Conservation (phyloP, 2,888 invertebrate genomes). For the Steinernema scapterisci region DNA sequence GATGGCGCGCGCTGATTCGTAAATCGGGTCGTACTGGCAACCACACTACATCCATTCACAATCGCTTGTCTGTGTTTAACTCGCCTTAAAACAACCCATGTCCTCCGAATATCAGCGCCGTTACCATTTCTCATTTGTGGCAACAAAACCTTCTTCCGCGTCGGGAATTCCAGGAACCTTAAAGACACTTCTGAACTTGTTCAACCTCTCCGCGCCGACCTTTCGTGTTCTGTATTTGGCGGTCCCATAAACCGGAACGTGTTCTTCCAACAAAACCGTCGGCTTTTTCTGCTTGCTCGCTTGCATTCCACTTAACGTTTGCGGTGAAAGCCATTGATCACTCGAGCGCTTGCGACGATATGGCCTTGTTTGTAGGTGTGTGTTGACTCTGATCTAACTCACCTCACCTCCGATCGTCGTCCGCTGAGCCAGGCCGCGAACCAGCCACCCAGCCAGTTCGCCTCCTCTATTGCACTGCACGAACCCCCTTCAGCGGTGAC, state of each 20-base stretch:
- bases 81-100: too few relatives aligned
- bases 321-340: slow-evolving; percentile 22
- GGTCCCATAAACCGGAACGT: not conserved
- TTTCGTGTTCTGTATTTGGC: too few relatives aligned
- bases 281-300: not conserved
- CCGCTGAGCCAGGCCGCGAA: not conserved
- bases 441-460: slow-evolving; percentile 17
- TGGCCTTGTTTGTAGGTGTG: slow-evolving; percentile 27
- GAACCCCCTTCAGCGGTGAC: not conserved
- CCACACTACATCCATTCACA: not conserved
- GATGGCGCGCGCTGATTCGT: slow-evolving; percentile 28
- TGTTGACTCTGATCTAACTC: slow-evolving; percentile 21
- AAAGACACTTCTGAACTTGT: too few relatives aligned
- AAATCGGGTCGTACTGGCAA: slow-evolving; percentile 25
- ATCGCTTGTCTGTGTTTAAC: not conserved
- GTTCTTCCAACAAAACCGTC: not conserved
- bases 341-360: slow-evolving; percentile 1
- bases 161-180: too few relatives aligned
- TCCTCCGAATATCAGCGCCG: too few relatives aligned
- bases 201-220: too few relatives aligned
- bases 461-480: not conserved
- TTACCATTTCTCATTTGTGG: too few relatives aligned
- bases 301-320: not conserved
- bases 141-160: too few relatives aligned
- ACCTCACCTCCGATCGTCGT: slow-evolving; percentile 5